Conservation (phyloP, 2,113 vertebrate species). For the Perca schrenkii region DNA sequence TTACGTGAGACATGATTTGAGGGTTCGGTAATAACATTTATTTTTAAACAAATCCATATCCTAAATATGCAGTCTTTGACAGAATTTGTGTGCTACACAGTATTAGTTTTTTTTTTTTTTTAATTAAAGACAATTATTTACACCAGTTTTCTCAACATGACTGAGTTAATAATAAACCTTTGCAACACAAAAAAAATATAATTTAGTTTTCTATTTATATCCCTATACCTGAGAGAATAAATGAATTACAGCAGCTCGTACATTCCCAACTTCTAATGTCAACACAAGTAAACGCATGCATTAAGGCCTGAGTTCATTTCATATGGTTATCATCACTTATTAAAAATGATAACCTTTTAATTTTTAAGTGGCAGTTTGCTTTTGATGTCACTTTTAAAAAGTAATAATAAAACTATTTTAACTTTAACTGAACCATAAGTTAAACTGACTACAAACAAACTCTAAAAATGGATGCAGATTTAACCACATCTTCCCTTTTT, state of each 20-base stretch:
- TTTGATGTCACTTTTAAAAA: neutral
- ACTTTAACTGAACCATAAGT: neutral
- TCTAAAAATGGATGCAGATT: neutral
- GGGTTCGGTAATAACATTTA: constrained; percentile 6
- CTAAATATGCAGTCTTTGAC: constrained; percentile 18
- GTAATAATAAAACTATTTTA: neutral
- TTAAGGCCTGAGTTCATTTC: neutral
- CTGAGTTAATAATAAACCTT: neutral
- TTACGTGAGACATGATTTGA: neutral
- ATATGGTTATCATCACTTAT: neutral
- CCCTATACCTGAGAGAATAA: constrained; percentile 33
- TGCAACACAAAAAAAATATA: neutral
- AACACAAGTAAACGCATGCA: neutral
- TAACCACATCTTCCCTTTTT: constrained; percentile 10
- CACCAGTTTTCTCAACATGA: neutral
- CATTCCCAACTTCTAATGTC: neutral
- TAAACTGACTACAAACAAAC: neutral
- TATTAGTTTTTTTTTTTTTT: neutral
- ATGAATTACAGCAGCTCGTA: neutral
- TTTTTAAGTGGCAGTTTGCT: neutral
- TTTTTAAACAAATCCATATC: constrained; percentile 17
- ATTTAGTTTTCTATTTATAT: neutral
- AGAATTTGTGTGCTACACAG: neutral
- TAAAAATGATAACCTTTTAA: neutral
- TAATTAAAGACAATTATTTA: constrained; percentile 1